Evolutionary conservation across 2,113 vertebrate species (phyloP).

Genomic region (Paracanthobrama guichenoti): DNA sequence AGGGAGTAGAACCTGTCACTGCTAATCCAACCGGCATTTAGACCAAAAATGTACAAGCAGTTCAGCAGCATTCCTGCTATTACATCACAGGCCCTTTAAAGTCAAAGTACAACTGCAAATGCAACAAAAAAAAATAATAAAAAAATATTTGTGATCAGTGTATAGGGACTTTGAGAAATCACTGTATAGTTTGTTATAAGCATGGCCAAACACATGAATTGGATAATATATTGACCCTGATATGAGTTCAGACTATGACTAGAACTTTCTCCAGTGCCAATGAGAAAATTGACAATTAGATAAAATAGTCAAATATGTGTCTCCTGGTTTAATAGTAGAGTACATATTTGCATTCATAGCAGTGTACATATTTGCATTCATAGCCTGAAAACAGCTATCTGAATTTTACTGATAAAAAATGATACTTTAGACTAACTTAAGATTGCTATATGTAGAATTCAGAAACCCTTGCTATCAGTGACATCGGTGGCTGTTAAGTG

Average conservation of each 20-base stretch:
- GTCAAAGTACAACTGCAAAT: constrained; percentile 8
- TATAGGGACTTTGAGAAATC: not conserved
- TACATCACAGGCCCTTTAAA: not conserved
- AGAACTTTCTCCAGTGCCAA: not conserved
- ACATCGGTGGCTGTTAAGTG: too few relatives aligned
- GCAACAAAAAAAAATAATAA: not conserved
- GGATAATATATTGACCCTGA: not conserved
- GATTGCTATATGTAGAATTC: too few relatives aligned
- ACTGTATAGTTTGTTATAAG: not conserved
- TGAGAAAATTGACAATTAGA: too few relatives aligned
- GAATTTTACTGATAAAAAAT: too few relatives aligned
- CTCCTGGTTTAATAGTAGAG: too few relatives aligned
- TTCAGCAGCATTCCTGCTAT: not conserved
- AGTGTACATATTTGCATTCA: too few relatives aligned
- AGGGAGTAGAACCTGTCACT: not conserved
- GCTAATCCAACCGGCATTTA: not conserved
- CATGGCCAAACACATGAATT: not conserved
- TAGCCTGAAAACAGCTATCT: too few relatives aligned
- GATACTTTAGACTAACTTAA: too few relatives aligned
- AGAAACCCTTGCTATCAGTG: too few relatives aligned
- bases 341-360: too few relatives aligned
- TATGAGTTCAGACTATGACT: not conserved
- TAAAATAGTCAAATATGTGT: too few relatives aligned
- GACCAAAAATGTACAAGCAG: not conserved
- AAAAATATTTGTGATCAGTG: not conserved